These are phyloP conservation scores for Dicaeum eximium DNA, from an alignment of 2,113 vertebrate genomes.

Conservation along the genomic window DNA sequence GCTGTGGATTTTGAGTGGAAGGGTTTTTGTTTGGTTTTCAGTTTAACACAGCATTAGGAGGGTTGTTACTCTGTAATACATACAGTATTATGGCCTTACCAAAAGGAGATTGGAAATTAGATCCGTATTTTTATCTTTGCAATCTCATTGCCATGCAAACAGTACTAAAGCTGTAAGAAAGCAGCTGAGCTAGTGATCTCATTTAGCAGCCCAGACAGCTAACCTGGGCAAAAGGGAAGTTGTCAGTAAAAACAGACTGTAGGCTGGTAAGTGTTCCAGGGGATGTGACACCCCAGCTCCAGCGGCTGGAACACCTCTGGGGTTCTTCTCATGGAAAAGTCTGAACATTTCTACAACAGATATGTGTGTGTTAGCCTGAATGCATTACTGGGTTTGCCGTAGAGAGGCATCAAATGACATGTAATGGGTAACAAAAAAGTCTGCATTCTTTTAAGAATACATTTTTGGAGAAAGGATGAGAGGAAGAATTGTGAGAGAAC, in stretches of 20 bases:
- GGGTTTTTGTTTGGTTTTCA: neutral
- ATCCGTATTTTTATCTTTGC: neutral
- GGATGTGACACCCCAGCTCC: neutral
- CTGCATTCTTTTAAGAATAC: neutral
- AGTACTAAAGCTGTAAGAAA: neutral
- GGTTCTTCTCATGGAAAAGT: neutral
- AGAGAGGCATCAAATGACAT: neutral
- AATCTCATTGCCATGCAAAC: neutral
- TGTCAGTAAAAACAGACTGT: neutral
- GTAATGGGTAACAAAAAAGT: neutral
- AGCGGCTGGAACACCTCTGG: neutral
- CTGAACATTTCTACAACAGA: neutral
- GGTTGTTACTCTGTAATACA: neutral
- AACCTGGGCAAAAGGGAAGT: neutral
- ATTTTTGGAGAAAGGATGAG: neutral
- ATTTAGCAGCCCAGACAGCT: neutral
- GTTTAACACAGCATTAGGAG: neutral
- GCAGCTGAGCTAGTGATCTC: neutral
- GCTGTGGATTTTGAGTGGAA: neutral
- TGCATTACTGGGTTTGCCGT: neutral
- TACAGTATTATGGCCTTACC: neutral
- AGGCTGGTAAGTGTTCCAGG: rapidly evolving
- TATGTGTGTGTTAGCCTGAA: neutral
- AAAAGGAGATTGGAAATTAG: neutral
- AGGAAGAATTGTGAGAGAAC: rapidly evolving